phyloP scores from a whole-genome alignment of 1,140 invertebrate genomes.

The Diploscapter pachys region DNA sequence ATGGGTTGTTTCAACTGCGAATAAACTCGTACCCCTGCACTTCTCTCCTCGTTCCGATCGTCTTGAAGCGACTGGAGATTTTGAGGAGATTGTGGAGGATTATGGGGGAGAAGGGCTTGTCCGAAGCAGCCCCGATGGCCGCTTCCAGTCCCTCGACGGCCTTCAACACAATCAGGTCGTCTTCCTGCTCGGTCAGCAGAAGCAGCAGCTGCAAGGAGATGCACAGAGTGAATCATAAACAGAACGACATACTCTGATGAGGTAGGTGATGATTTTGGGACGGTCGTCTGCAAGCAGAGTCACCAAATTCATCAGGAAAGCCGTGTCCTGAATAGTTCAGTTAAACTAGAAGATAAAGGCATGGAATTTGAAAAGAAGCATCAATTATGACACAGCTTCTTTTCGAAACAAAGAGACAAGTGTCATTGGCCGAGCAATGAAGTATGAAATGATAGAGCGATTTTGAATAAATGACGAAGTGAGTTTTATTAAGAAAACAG shows the following conservation, averaged over 20 bases:
- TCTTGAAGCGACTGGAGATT: slow-evolving; percentile 6
- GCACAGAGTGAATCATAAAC: not conserved
- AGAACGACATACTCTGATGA: slow-evolving; percentile 9
- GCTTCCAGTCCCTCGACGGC: slow-evolving; percentile 8
- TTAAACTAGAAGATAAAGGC: not conserved
- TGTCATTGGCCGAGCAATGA: not conserved
- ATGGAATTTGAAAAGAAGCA: slow-evolving; percentile 2
- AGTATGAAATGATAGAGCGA: no score
- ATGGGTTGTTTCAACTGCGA: not conserved
- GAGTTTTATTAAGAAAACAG: no score
- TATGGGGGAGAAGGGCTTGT: slow-evolving; percentile 12
- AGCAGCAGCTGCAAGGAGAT: slow-evolving; percentile 19
- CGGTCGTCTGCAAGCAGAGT: slow-evolving; percentile 18
- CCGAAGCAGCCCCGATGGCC: slow-evolving; percentile 10
- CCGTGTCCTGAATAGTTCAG: slow-evolving; percentile 17
- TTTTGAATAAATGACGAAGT: no score
- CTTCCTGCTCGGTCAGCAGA: slow-evolving; percentile 13
- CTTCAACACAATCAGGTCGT: slow-evolving; percentile 12
- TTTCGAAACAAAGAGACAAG: not conserved
- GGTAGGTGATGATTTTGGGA: slow-evolving; percentile 11
- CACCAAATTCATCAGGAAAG: slow-evolving; percentile 16
- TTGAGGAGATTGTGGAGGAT: slow-evolving; percentile 21
- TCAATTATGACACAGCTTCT: not conserved
- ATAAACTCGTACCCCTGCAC: no score
- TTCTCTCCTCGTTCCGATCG: no score